Percentiles rank a stretch among this genome's conserved stretches.
These are phyloP conservation scores for Pollachius pollachius DNA, from an alignment of 2,113 vertebrate species.

Conservation along the genomic window DNA sequence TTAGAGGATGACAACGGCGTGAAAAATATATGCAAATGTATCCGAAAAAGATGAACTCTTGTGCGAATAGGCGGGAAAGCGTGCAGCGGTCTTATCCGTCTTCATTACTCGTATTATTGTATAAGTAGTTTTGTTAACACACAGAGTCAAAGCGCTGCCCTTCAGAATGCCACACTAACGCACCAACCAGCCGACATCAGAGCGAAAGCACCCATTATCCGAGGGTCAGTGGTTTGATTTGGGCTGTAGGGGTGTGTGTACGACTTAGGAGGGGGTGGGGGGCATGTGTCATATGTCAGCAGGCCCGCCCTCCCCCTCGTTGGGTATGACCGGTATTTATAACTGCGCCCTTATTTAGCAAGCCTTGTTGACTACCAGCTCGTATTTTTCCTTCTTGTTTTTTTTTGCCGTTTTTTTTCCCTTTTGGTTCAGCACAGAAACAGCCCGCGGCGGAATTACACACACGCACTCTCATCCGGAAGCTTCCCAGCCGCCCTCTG, in stretches of 20 bases:
- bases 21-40: too few relatives aligned
- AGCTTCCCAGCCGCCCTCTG: not conserved
- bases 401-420: not conserved
- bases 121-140: too few relatives aligned
- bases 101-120: not conserved
- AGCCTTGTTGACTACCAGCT: slow-evolving; percentile 22
- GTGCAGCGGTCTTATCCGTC: not conserved
- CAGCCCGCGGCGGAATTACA: not conserved
- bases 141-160: slow-evolving; percentile 27
- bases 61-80: not conserved
- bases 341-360: slow-evolving; percentile 38
- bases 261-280: slow-evolving; percentile 4
- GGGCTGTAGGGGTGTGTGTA: slow-evolving; percentile 17
- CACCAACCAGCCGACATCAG: slow-evolving; percentile 43
- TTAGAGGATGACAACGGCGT: too few relatives aligned
- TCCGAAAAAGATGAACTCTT: too few relatives aligned
- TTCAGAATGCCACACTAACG: slow-evolving; percentile 42
- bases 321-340: slow-evolving; percentile 25
- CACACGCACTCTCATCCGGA: not conserved
- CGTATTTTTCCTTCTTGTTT: too few relatives aligned
- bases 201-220: slow-evolving; percentile 45
- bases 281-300: slow-evolving; percentile 66
- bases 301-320: slow-evolving; percentile 35
- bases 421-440: not conserved
- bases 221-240: slow-evolving; percentile 45